A percentile compares a stretch with the other conserved stretches of the same genome.
These are phyloP conservation scores for Apis mellifera DNA, from an alignment of 1,140 invertebrate species.

Conservation along the genomic window Amel_HAv3.1 CM009939.2:7766001-7766500, in stretches of 20 bases:
- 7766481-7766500: not conserved
- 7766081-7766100: not conserved
- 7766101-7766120: conserved; percentile 17
- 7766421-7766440: not conserved
- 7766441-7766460: not conserved
- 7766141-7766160: not conserved
- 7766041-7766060: conserved; percentile 12
- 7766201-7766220: not conserved
- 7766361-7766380: conserved; percentile 15
- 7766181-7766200: not conserved
- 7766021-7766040: conserved; percentile 7
- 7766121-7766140: not conserved
- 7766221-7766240: not conserved
- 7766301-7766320: not conserved
- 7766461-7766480: not conserved
- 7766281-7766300: not conserved
- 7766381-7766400: not conserved
- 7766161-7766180: conserved; percentile 1
- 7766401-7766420: not conserved
- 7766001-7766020: conserved; percentile 33
- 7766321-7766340: not conserved
- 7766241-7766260: not conserved
- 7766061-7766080: not conserved
- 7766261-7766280: not conserved
- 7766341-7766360: not conserved